phyloP scores from a whole-genome alignment of 1,140 invertebrate genomes.

The Drosophila ogumai region DNA sequence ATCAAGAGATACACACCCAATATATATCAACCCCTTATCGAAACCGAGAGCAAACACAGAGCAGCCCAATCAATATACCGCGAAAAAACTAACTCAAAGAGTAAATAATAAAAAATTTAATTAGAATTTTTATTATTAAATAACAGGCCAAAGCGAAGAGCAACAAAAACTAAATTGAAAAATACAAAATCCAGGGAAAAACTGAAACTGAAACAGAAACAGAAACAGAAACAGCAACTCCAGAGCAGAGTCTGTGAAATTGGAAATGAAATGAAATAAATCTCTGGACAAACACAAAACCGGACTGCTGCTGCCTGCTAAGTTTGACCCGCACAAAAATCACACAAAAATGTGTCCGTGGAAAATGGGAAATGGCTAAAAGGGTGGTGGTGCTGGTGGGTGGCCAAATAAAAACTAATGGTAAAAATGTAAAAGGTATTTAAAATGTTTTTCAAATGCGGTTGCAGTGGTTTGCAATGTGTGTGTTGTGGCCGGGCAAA shows the following conservation, averaged over 20 bases:
- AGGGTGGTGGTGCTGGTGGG: not conserved
- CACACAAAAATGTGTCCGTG: constrained; percentile 43
- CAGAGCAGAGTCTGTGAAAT: constrained; percentile 38
- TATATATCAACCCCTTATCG: not conserved
- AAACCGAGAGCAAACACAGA: constrained; percentile 5
- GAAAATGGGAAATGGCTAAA: constrained; percentile 1
- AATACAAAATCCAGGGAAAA: constrained; percentile 38
- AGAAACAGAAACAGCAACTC: constrained; percentile 16
- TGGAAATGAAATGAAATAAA: constrained; percentile 77
- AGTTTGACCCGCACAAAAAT: constrained; percentile 49
- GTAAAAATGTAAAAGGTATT: constrained; percentile 80
- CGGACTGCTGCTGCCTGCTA: constrained; percentile 6
- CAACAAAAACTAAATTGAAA: constrained; percentile 66
- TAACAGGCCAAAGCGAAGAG: constrained; percentile 47
- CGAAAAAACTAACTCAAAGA: constrained; percentile 35
- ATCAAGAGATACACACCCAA: constrained; percentile 27
- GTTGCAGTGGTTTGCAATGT: constrained; percentile 66
- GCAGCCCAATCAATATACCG: constrained; percentile 45
- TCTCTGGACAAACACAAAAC: constrained; percentile 64
- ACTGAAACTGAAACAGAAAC: constrained; percentile 17
- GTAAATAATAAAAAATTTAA: constrained; percentile 67
- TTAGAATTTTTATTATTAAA: constrained; percentile 78
- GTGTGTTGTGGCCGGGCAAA: constrained; percentile 46
- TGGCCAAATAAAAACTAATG: constrained; percentile 69
- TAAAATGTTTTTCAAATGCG: constrained; percentile 78